Conservation (phyloP, 1,140 invertebrate genomes). For the Ooceraea biroi region DNA sequence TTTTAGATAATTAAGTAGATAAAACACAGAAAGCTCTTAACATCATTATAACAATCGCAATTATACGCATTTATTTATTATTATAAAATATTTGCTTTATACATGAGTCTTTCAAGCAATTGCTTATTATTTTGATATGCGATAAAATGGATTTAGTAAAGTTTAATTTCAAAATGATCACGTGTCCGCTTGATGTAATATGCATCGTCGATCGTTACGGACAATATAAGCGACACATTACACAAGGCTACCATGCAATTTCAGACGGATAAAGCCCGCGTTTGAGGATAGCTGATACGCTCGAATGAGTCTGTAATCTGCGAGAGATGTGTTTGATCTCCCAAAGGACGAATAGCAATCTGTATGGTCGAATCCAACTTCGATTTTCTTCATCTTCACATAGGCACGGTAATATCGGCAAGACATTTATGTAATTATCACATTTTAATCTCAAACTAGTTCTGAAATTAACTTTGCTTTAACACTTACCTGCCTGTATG, state of each 20-base stretch:
- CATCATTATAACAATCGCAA: too few relatives aligned
- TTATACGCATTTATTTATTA: too few relatives aligned
- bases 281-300: constrained; percentile 28
- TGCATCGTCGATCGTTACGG: not conserved
- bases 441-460: not conserved
- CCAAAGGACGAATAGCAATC: constrained; percentile 29
- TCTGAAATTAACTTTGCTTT: not conserved
- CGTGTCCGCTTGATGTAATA: not conserved
- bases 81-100: too few relatives aligned
- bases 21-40: too few relatives aligned
- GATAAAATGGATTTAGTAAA: too few relatives aligned
- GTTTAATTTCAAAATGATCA: constrained; percentile 8
- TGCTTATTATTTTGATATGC: too few relatives aligned
- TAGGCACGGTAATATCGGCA: not conserved
- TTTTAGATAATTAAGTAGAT: not conserved
- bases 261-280: constrained; percentile 16
- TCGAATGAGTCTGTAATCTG: constrained; percentile 44
- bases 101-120: too few relatives aligned
- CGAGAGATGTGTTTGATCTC: constrained; percentile 5
- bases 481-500: constrained; percentile 89
- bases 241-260: constrained; percentile 41
- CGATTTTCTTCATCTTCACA: not conserved
- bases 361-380: constrained; percentile 18
- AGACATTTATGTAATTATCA: not conserved
- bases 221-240: constrained; percentile 29